Conservation (phyloP, 2,113 vertebrate genomes). For the Lycaon pictus region DNA sequence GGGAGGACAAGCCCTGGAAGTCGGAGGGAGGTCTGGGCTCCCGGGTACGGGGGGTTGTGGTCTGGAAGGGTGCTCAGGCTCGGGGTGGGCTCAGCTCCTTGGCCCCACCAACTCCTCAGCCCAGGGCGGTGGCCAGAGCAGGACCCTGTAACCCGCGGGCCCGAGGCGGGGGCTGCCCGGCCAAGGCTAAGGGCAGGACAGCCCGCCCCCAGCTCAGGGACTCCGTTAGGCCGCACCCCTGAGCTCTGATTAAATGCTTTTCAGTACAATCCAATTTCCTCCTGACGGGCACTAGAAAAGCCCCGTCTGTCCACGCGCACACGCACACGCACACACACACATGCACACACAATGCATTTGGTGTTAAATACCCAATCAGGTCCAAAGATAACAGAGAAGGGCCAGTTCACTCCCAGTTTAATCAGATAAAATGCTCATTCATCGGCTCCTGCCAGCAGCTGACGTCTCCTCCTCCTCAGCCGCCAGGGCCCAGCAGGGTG, state of each 20-base stretch:
- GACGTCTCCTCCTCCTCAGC: neutral
- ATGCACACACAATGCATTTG: neutral
- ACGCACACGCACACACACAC: neutral
- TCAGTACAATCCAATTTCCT: constrained; percentile 86
- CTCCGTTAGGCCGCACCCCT: constrained; percentile 65
- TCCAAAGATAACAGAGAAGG: constrained; percentile 73
- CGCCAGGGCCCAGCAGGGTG: neutral
- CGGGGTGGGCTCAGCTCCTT: neutral
- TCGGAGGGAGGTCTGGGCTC: neutral
- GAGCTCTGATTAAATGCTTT: constrained; percentile 82
- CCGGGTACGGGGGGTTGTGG: neutral
- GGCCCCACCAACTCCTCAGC: neutral
- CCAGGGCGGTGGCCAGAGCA: neutral
- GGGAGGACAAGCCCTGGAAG: neutral
- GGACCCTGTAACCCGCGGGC: neutral
- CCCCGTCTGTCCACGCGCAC: neutral
- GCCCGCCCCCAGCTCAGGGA: neutral
- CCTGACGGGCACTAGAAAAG: constrained; percentile 77
- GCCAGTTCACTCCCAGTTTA: constrained; percentile 83
- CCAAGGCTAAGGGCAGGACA: neutral
- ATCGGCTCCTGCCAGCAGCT: neutral
- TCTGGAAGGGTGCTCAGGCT: neutral
- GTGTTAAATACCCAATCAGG: constrained; percentile 77
- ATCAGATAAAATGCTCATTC: constrained; percentile 85
- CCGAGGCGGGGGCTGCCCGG: neutral